Evolutionary conservation across 2,888 invertebrate species (phyloP), one percentile per base, ranked within the genome.

Genomic region (Acanthosepion esculentum): DNA sequence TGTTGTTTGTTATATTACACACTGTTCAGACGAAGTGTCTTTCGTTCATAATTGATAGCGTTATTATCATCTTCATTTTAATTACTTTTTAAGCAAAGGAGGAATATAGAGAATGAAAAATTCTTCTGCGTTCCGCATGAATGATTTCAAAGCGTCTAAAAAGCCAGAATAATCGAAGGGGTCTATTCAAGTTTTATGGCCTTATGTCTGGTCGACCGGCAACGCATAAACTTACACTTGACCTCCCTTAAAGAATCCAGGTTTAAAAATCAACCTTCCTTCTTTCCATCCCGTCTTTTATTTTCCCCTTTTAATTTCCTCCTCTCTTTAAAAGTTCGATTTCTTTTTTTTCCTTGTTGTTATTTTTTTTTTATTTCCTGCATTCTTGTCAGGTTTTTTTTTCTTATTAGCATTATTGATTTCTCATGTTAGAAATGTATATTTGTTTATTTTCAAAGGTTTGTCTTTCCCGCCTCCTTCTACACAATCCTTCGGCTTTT

Each of bases 221-320:
- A 78, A 78, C n/a, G 4, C 78, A 78, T 78, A 78, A 78, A 78
- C 78, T 78, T 78, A 78, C 78, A 78, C 78, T 78, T 78, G 78
- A 78, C 78, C 78, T 78, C 78, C 10, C 78, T 78, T 78, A 10
- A 78, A 78, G 78, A 78, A n/a, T 78, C n/a, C 23, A 5, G 5
- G 8, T 8, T 78, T 78, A n/a, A 78, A 78, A 33, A 5, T 18
- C 10, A 33, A 0, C n/a, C 8, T 78, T 29, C n/a, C 1, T 0
- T n/a, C 12, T 29, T 29, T 29, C 2, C 12, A 0, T 8, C 29
- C 8, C 8, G 8, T 64, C 7, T 29, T 29, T 29, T 64, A 1
- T 55, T 55, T 55, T 15, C 20, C 20, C 55, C 18, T 55, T 20
- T 55, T 20, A 4, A 18, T 55, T 20, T n/a, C 3, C n/a, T n/a